Base-by-base conservation (phyloP, 2,797 vertebrate species). In the Enteromius argenteus region DNA sequence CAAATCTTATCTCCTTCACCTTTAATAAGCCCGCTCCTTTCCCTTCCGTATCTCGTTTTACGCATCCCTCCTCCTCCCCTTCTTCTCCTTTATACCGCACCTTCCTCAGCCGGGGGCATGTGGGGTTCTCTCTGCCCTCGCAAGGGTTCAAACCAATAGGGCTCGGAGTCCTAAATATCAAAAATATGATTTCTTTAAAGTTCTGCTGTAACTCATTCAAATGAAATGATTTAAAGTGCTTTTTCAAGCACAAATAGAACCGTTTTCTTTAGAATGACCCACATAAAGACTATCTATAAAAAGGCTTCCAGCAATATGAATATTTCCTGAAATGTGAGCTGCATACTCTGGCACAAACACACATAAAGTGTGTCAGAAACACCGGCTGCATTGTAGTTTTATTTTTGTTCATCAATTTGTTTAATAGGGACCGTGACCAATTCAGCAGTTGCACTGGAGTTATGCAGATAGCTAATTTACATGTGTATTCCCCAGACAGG, bases 401-500 rank as follows among this genome's bases (percentile, higher is more conserved):
- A 60, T 51, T 74, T 74, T 74, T 64, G 27, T 51, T 74, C 30
- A 37, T 64, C 56, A 62, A 17, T 74, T 73, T 73, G 42, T 81
- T 81, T 81, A 74, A 74, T 49, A 66, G 42, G 80, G 30, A 39
- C 80, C 30, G 5, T 82, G 56, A 82, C 69, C 80, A 82, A 82
- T 74, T 74, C 32, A 1, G 9, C n/a, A 64, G 68, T 62, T 64
- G 56, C 58, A 35, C 19, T 4, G 9, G 80, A 82, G 69, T 74
- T 64, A 51, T 74, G 58, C 42, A 82, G 69, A 82, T 82, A 74
- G 30, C 69, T 74, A 2, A 74, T 82, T 82, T 82, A 64, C 69
- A 82, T 82, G 58, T 74, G 56, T 74, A 82, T 82, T 51, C 69
- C 80, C 80, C 44, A 46, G 80, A 64, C 56, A 82, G 58, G 30